Evolutionary conservation across 2,797 vertebrate species (phyloP).

Genomic region (Agapornis canus): DNA sequence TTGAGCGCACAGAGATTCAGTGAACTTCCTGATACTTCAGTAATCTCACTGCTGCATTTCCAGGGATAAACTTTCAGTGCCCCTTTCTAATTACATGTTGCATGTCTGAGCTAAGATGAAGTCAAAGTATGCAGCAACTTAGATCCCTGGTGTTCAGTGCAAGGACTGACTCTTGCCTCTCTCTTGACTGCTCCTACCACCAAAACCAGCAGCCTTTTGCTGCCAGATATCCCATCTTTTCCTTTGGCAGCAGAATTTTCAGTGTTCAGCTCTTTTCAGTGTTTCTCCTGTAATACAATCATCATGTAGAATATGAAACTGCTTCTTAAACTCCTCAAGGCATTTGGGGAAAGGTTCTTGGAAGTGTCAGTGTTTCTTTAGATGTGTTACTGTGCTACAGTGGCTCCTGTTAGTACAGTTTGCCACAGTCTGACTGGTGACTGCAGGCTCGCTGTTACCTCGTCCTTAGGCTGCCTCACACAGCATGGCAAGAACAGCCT

Average conservation of each 20-base stretch:
- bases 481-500: not conserved
- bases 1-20: not conserved
- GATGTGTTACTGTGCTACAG: not conserved
- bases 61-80: not conserved
- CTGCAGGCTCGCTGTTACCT: not conserved
- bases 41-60: not conserved
- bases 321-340: not conserved
- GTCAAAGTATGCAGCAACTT: not conserved
- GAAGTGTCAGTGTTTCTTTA: not conserved
- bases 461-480: not conserved
- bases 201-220: not conserved
- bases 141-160: not conserved
- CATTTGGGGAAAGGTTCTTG: not conserved
- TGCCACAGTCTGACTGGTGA: not conserved
- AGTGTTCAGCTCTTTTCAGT: conserved; percentile 31
- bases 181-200: not conserved
- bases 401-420: not conserved
- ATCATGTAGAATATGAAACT: not conserved
- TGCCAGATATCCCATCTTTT: not conserved
- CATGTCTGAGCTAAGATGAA: not conserved
- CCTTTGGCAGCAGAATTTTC: not conserved
- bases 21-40: not conserved
- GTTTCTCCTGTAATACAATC: not conserved
- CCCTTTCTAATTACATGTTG: not conserved
- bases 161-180: not conserved